phyloP scores from a whole-genome alignment of 2,113 vertebrate species.

The Megaceryle maxima region DNA sequence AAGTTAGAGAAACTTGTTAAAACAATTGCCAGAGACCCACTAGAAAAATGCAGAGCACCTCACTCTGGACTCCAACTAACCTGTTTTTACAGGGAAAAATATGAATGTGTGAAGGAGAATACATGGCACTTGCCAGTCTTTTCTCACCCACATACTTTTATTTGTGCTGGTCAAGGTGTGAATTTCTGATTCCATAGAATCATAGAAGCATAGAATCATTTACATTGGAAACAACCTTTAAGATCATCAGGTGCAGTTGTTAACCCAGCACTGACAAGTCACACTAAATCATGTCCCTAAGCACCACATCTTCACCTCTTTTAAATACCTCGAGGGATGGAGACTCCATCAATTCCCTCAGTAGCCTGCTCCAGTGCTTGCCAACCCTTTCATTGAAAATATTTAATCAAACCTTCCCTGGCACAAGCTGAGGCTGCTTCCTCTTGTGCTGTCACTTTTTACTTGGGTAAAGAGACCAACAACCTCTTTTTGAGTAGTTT shows the following conservation, averaged over 20 bases:
- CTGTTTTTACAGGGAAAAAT: not conserved
- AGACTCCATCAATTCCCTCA: not conserved
- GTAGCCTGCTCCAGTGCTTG: not conserved
- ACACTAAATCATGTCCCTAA: not conserved
- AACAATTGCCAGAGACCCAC: slow-evolving; percentile 52
- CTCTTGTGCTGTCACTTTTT: not conserved
- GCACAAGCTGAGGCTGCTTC: accelerated
- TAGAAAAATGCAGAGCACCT: slow-evolving; percentile 11
- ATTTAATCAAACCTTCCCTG: not conserved
- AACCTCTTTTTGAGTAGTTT: not conserved
- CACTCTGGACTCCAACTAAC: not conserved
- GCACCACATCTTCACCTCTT: accelerated
- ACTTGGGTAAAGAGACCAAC: not conserved
- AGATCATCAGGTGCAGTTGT: not conserved
- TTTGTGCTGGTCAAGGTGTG: not conserved
- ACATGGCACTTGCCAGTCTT: not conserved
- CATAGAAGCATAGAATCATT: not conserved
- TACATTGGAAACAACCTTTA: not conserved
- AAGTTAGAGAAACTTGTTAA: slow-evolving; percentile 30
- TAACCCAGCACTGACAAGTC: not conserved
- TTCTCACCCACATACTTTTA: not conserved
- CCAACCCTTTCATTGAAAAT: not conserved
- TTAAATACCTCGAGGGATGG: not conserved
- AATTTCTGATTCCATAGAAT: not conserved
- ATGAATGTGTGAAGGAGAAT: not conserved